phyloP scores from a whole-genome alignment of 2,113 vertebrate genomes.

The Megaptera novaeangliae region DNA sequence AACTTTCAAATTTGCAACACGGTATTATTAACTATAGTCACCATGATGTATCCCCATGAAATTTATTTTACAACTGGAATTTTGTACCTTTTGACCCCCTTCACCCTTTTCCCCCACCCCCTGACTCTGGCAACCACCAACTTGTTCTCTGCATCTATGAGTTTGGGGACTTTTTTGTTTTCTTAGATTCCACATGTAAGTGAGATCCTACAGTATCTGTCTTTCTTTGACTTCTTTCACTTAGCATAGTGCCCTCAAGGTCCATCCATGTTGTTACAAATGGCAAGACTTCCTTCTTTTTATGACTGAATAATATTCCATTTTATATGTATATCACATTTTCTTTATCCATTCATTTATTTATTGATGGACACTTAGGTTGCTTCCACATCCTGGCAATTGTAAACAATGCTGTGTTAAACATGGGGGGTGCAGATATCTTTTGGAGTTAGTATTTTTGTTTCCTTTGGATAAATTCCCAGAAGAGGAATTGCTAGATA shows the following conservation, averaged over 20 bases:
- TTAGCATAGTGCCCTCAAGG: neutral
- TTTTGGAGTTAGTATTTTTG: neutral
- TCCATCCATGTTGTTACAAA: neutral
- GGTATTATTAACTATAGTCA: neutral
- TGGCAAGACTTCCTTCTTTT: neutral
- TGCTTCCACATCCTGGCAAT: neutral
- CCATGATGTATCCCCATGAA: neutral
- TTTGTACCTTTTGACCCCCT: neutral
- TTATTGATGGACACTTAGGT: neutral
- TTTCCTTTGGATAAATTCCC: neutral
- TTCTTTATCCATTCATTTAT: neutral
- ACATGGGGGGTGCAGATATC: neutral
- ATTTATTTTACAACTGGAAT: neutral
- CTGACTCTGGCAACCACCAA: neutral
- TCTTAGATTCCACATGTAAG: neutral
- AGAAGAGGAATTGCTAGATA: neutral
- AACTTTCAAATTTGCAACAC: neutral
- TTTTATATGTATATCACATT: neutral
- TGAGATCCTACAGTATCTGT: neutral
- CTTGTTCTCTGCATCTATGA: neutral
- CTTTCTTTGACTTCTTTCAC: neutral
- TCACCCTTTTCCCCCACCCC: neutral
- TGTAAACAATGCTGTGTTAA: neutral
- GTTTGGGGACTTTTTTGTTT: neutral
- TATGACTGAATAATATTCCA: neutral